phyloP scores from a whole-genome alignment of 1,140 invertebrate genomes.

The Papilio glaucus region DNA sequence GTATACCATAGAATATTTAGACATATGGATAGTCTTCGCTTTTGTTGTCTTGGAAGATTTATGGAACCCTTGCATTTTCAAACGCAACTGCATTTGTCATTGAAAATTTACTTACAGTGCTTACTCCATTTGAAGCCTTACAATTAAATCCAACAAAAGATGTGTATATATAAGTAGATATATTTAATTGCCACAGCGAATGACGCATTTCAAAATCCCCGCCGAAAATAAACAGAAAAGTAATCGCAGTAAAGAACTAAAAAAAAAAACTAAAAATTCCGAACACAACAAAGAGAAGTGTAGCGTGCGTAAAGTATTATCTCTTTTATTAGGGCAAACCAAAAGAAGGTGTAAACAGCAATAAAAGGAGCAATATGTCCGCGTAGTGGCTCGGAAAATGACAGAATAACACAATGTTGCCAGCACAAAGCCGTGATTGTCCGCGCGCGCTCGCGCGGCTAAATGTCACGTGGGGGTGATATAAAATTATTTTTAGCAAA shows the following conservation, averaged over 20 bases:
- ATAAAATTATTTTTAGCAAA: slow-evolving; percentile 31
- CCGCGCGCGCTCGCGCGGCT: slow-evolving; percentile 50
- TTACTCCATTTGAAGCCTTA: no score
- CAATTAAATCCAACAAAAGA: no score
- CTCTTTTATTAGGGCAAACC: slow-evolving; percentile 38
- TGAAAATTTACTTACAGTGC: no score
- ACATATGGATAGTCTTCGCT: no score
- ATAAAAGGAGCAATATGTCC: slow-evolving; percentile 63
- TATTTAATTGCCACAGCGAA: background rate
- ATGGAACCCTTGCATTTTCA: no score
- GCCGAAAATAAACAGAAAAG: background rate
- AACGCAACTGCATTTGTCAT: no score
- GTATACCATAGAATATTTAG: no score
- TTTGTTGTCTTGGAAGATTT: no score
- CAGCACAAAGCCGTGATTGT: slow-evolving; percentile 60
- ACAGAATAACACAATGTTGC: slow-evolving; percentile 63
- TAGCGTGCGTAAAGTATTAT: slow-evolving; percentile 38
- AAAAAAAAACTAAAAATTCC: slow-evolving; percentile 20
- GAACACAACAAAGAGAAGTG: slow-evolving; percentile 49
- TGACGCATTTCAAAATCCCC: background rate
- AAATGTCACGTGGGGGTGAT: slow-evolving; percentile 41
- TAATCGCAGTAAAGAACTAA: background rate
- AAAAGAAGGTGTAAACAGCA: slow-evolving; percentile 48
- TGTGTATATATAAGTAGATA: background rate
- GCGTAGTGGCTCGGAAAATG: slow-evolving; percentile 74